Evolutionary conservation across 2,888 invertebrate genomes (phyloP), one percentile per base, ranked within the genome.

Genomic region (Allophyes oxyacanthae): DNA sequence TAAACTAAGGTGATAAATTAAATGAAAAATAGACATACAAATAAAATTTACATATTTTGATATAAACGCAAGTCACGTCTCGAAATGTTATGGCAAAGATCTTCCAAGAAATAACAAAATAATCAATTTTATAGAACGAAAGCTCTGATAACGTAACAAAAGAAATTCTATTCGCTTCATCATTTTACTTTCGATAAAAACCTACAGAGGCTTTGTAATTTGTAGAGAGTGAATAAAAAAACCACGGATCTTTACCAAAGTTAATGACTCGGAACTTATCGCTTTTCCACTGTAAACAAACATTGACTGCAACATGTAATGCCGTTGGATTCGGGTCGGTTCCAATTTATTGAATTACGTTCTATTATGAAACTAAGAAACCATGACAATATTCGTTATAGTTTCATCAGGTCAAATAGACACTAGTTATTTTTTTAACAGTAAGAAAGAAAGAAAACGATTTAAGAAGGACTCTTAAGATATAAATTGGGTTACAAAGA

Each of bases 71-170:
- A 58, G n/a, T 11, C 36, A 59, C 59, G 58, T 44, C 26, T 26
- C 1, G 6, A 25, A 41, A 32, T 8, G 25, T 43, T 20, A 20
- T 20, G 20, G 20, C 20, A 20, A 20, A 20, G 32, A 33, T 44
- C 25, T 40, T 14, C 37, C 10, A 32, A 14, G 25, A 68, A 62
- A 46, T 68, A 9, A 34, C 26, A 13, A 36, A 30, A 49, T 50
- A 70, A 70, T 64, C 30, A 33, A 70, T 70, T 69, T 50, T 13
- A 11, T 14, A 44, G 42, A 51, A 37, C 36, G 40, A 51, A 57
- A 52, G 33, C 25, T 33, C 51, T 2, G 13, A 38, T 51, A 40
- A 30, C 41, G 26, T 42, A 50, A 32, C 46, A 9, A 8, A 57
- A 51, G 20, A 48, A 55, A 62, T 68, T 64, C 46, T 44, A 4